Evolutionary conservation across 2,888 invertebrate genomes (phyloP), one percentile per base, ranked within the genome.

Genomic region (Hecatera dysodea): DNA sequence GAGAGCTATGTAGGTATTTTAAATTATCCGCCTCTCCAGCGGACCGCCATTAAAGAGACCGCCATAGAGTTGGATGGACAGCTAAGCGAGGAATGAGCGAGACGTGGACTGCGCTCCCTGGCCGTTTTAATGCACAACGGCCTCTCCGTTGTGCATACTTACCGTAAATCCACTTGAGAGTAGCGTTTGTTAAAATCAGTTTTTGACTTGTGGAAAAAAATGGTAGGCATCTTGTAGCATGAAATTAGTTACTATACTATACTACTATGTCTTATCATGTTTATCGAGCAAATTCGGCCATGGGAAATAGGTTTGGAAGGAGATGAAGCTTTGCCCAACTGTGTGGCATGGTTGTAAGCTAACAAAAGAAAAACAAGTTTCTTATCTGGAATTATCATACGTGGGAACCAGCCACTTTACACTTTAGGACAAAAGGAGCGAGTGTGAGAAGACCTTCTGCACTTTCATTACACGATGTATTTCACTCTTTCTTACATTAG

Each of bases 11-110:
- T 83, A 78, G 84, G 81, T 83, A 84, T 88, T 87, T 87, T 86
- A 86, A 85, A 87, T 84, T 86, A 86, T 87, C 82, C 81, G 75
- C 59, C 79, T 79, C 68, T 69, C 75, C 60, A 57, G 27, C 72
- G 67, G 65, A 73, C 71, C 72, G 76, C 86, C 80, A 89, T 89
- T 88, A 88, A 86, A 82, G 81, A n/a, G n/a, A n/a, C n/a, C n/a
- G n/a, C n/a, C n/a, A n/a, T 73, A 62, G 65, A 75, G 63, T 73
- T 50, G 71, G 78, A 78, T 65, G 71, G 78, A 78, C 76, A 81
- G 79, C 71, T 57, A 70, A 81, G 67, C 69, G 69, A 72, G 80
- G 60, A 78, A 75, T 78, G 67, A 79, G 52, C 75, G 62, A 66
- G 44, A 75, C 64, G 53, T 50, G 27, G 42, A 67, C 64, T 65